Base-by-base conservation (phyloP, 2,113 vertebrate genomes). In the Grammomys surdaster region DNA sequence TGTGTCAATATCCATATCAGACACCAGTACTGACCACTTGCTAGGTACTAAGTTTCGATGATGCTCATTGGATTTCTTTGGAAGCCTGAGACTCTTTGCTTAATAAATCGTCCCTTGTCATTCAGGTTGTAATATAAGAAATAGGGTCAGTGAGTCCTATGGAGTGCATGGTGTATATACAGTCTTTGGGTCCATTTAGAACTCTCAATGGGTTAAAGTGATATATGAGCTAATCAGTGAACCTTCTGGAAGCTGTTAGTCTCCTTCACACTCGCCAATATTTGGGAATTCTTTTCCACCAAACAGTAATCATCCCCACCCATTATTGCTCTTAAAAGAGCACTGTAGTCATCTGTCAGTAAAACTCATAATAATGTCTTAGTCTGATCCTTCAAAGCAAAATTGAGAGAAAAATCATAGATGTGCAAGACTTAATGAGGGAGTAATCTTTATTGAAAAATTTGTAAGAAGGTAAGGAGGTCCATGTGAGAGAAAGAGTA, bases 361-460 rank as follows among this genome's bases (percentile, higher is more conserved):
- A 46, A 31, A 89, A 77, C n/a, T 84, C 76, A 75, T 77, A 90
- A 84, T 90, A 91, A 56, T 54, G 5, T 46, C 46, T 73, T 90
- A 12, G 24, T 43, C 51, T 94, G 9, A 5, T 93, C 51, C 58
- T 10, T 92, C 54, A n/a, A 78, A 78, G 31, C 3, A 43, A 40
- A 76, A 6, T 10, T 77, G 33, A 82, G 26, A 36, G 40, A 63
- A 72, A 81, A 16, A 54, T 43, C 82, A 51, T 6, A 0, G 33
- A 9, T 56, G 13, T 20, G 19, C 31, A 58, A 63, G 87, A 63
- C 51, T 91, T 86, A 76, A 22, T 60, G 88, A 20, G 31, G 36
- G 24, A 19, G 19, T 84, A 77, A 4, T 48, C 58, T 72, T 89
- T 76, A 70, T 16, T 19, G 11, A 73, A 81, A 81, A 82, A 40